Conservation (phyloP, 2,888 invertebrate species). For the Cryptocephalus moraei region DNA sequence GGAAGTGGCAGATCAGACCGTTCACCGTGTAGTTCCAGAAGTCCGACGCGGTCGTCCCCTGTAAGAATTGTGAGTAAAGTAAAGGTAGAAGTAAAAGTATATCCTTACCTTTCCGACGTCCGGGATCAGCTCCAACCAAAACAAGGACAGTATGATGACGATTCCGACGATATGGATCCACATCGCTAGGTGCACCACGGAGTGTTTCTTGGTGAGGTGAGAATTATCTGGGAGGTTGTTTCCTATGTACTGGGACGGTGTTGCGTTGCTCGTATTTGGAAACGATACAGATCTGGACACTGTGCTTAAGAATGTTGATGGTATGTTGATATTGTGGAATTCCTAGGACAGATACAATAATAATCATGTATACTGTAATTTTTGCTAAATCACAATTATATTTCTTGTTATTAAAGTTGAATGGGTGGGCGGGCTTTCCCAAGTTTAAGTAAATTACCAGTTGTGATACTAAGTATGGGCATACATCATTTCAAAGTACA, state of each 20-base stretch:
- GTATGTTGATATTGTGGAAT: constrained; percentile 20
- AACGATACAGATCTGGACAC: constrained; percentile 44
- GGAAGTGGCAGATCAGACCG: constrained; percentile 34
- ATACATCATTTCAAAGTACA: constrained; percentile 1
- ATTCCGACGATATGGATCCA: constrained; percentile 42
- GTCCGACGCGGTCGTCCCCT: constrained; percentile 26
- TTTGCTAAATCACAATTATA: too few relatives aligned
- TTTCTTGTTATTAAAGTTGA: too few relatives aligned
- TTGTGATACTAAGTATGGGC: too few relatives aligned
- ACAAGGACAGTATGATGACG: constrained; percentile 35
- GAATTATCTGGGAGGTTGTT: constrained; percentile 7
- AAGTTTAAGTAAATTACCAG: too few relatives aligned
- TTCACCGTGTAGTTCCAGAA: constrained; percentile 32
- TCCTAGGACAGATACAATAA: constrained; percentile 17
- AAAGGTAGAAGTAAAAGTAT: not conserved
- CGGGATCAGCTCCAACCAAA: constrained; percentile 44
- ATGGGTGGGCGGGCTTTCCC: too few relatives aligned
- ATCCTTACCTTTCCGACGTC: constrained; percentile 41
- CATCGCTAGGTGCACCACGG: constrained; percentile 33
- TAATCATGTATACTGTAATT: too few relatives aligned
- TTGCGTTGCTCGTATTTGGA: constrained; percentile 26
- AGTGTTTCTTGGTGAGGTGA: constrained; percentile 22
- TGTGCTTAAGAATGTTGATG: constrained; percentile 38
- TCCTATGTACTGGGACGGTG: constrained; percentile 9
- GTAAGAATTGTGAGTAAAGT: constrained; percentile 1